phyloP scores from a whole-genome alignment of 2,797 vertebrate species.

The Microctenopoma steveboyesi region DNA sequence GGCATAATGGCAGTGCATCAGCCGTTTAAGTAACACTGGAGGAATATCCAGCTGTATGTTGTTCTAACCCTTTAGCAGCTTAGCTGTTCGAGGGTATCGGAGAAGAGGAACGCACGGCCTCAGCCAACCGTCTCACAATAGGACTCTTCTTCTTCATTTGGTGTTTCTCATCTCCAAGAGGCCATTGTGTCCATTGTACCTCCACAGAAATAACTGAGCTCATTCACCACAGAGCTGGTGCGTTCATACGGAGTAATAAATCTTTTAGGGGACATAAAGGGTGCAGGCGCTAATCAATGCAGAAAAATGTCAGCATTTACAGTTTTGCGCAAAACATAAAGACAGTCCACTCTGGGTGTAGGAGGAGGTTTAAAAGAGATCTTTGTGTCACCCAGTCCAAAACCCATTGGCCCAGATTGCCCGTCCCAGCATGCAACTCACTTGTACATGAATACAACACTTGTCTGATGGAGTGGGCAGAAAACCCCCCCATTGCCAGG shows the following conservation, averaged over 20 bases:
- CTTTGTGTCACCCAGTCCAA: slow-evolving; percentile 89
- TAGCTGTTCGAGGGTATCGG: slow-evolving; percentile 36
- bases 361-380: slow-evolving; percentile 93
- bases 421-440: slow-evolving; percentile 87
- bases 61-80: slow-evolving; percentile 55
- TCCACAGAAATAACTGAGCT: slow-evolving; percentile 75
- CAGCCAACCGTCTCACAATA: slow-evolving; percentile 4
- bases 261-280: slow-evolving; percentile 71
- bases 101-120: slow-evolving; percentile 34
- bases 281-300: slow-evolving; percentile 80
- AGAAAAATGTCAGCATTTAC: slow-evolving; percentile 82
- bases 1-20: slow-evolving; percentile 68
- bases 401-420: slow-evolving; percentile 86
- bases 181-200: slow-evolving; percentile 66
- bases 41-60: slow-evolving; percentile 49
- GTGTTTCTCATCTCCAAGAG: slow-evolving; percentile 44
- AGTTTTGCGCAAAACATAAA: slow-evolving; percentile 80
- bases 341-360: slow-evolving; percentile 84
- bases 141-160: slow-evolving; percentile 17
- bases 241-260: slow-evolving; percentile 79
- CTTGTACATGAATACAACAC: slow-evolving; percentile 84
- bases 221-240: slow-evolving; percentile 58
- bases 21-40: slow-evolving; percentile 40
- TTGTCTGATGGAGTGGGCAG: slow-evolving; percentile 84
- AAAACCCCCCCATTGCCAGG: slow-evolving; percentile 67